phyloP scores from a whole-genome alignment of 2,113 vertebrate species.

The Neopipo cinnamomea region DNA sequence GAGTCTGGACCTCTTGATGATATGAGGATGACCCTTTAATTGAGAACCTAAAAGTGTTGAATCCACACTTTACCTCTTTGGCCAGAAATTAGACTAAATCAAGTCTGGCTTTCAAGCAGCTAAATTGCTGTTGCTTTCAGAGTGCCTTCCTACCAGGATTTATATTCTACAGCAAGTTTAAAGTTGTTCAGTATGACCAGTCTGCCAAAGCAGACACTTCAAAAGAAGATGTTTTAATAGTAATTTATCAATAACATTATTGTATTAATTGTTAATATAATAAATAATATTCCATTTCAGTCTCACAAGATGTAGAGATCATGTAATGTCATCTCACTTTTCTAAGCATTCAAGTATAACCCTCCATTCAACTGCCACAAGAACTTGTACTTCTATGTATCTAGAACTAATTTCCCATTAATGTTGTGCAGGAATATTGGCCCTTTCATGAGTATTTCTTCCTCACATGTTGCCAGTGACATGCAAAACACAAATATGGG shows the following conservation, averaged over 20 bases:
- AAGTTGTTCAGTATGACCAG: neutral
- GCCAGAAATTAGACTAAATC: neutral
- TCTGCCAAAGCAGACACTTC: neutral
- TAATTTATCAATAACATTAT: neutral
- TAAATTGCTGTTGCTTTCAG: neutral
- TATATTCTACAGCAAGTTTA: neutral
- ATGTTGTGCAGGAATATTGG: neutral
- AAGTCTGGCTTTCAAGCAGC: neutral
- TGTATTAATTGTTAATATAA: neutral
- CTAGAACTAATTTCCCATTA: neutral
- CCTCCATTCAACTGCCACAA: neutral
- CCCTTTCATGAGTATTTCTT: neutral
- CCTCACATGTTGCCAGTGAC: neutral
- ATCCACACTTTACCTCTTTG: neutral
- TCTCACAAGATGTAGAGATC: neutral
- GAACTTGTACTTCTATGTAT: neutral
- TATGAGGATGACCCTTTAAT: neutral
- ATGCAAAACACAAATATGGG: neutral
- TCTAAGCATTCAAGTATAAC: neutral
- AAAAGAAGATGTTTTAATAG: neutral
- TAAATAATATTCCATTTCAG: neutral
- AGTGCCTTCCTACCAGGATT: neutral
- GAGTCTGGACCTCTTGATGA: neutral
- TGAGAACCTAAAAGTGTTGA: neutral
- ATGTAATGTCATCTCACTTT: neutral